Evolutionary conservation across 2,888 invertebrate genomes (phyloP), one percentile per base, ranked within the genome.

Genomic region (Torymus tubicola): DNA sequence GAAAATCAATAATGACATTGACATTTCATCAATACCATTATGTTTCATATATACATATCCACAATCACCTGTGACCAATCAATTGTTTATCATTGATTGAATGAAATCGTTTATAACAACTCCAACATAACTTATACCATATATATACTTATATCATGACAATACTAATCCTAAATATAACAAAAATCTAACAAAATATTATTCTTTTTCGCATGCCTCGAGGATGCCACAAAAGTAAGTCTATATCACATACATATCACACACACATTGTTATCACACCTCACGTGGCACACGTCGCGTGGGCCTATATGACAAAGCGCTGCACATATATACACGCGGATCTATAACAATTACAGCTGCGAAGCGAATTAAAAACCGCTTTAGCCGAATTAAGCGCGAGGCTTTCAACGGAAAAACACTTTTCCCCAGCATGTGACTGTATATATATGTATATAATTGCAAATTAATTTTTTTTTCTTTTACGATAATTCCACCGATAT

Each of bases 191-290:
- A 42, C 42, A 42, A 42, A 31, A 42, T 42, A 5, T 42, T 42
- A 42, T 42, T 8, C 42, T 42, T 55, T 24, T 81, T 76, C n/a
- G 64, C 81, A 78, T 60, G 72, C 73, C 12, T n/a, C 79, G 68
- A 73, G 79, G 86, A 87, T 87, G 83, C 83, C 84, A 80, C 63
- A 86, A 85, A 85, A 87, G 87, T 87, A 82, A 87, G 87, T 86
- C 24, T 63, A 13, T 68, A 16, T n/a, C 13, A 50, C 21, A n/a
- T 12, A 68, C 18, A 18, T 42, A 31, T n/a, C 8, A 42, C 5
- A 42, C 42, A 42, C 42, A 21, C 21, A 21, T 21, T 42, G 42
- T 42, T 42, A 42, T 42, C 42, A 8, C 42, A 42, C 42, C 42
- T 42, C 42, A 21, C 55, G 52, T 61, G 58, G 0, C 42, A 16